These are phyloP conservation scores for Meteorus colon DNA, from an alignment of 2,888 invertebrate species.

Conservation along the genomic window DNA sequence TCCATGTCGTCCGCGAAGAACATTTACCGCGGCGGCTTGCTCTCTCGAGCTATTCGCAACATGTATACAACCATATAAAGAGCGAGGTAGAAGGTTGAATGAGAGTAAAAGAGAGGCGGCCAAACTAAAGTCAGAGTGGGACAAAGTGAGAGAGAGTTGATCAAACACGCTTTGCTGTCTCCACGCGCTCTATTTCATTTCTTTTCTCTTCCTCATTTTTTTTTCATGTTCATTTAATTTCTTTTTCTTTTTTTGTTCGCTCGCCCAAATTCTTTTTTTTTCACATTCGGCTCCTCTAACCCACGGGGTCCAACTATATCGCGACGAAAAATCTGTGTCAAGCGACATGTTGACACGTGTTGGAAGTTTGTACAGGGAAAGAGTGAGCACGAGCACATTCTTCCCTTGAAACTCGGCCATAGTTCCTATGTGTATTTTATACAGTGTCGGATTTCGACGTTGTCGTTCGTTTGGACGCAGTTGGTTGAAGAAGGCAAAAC, in stretches of 20 bases:
- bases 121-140: neutral
- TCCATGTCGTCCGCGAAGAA: conserved; percentile 32
- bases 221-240: neutral
- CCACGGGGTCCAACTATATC: conserved; percentile 56
- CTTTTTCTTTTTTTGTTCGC: too few species aligned
- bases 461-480: conserved; percentile 23
- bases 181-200: conserved; percentile 43
- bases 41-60: conserved; percentile 33
- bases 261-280: conserved; percentile 7
- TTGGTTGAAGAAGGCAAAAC: conserved; percentile 51
- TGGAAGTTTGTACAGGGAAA: conserved; percentile 57
- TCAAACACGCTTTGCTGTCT: conserved; percentile 53
- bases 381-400: conserved; percentile 41
- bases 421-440: conserved; percentile 58
- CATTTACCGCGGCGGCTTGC: conserved; percentile 13
- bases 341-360: conserved; percentile 70
- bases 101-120: neutral
- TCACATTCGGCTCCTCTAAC: conserved; percentile 18
- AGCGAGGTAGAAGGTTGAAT: neutral
- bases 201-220: conserved; percentile 23
- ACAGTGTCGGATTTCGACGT: conserved; percentile 67
- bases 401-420: conserved; percentile 30
- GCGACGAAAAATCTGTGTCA: conserved; percentile 69
- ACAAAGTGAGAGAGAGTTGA: conserved; percentile 52
- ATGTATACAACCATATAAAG: conserved; percentile 15